Conservation (phyloP, 2,113 vertebrate genomes). For the Castor canadensis region DNA sequence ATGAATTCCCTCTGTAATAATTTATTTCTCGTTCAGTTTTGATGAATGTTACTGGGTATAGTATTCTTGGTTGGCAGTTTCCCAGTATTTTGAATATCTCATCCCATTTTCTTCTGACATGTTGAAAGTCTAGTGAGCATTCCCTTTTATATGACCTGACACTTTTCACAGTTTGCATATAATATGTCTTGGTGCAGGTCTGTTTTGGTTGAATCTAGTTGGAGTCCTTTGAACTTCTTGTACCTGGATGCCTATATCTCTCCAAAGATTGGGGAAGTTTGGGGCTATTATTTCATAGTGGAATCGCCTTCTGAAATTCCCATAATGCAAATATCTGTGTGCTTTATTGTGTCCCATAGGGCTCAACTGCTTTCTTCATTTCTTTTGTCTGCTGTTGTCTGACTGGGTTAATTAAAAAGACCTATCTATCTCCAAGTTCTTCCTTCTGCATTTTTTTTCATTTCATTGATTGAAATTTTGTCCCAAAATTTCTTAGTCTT, state of each 20-base stretch:
- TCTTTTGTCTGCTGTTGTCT: no score
- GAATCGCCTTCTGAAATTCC: no score
- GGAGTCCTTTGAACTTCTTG: background rate
- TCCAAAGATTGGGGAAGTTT: background rate
- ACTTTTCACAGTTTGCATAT: background rate
- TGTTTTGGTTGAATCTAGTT: background rate
- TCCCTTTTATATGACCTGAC: background rate
- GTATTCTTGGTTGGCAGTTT: background rate
- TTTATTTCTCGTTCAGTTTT: background rate
- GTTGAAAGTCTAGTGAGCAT: background rate
- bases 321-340: background rate
- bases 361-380: no score
- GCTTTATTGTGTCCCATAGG: background rate
- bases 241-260: background rate
- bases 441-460: no score
- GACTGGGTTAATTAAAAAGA: no score
- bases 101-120: background rate
- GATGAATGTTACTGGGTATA: background rate
- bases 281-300: no score
- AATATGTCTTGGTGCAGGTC: background rate
- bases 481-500: no score
- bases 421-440: background rate
- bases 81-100: background rate
- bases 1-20: background rate
- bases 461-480: no score